These are phyloP conservation scores for Dendrophyllia cribrosa DNA, from an alignment of 64 coral and sea anemone species.

Conservation along the genomic window DNA sequence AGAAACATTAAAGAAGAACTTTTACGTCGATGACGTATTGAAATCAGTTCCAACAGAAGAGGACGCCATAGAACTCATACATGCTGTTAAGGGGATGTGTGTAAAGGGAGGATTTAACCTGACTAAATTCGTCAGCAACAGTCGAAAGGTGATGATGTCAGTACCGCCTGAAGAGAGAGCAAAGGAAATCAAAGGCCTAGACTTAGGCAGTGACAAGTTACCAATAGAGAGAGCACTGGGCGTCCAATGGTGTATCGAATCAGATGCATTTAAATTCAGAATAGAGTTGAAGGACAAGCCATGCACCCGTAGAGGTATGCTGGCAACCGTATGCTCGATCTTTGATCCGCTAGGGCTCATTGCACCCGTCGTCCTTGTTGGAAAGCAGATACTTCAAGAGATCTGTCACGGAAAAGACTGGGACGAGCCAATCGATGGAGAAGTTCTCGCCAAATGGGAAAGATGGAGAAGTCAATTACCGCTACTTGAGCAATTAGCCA, in stretches of 20 bases:
- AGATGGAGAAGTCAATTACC: slow-evolving; percentile 44
- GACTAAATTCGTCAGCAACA: slow-evolving; percentile 61
- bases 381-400: too few species aligned
- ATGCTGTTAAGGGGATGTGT: slow-evolving; percentile 43
- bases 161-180: slow-evolving; percentile 30
- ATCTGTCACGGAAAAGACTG: background rate
- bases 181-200: slow-evolving; percentile 49
- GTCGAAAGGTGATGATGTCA: slow-evolving; percentile 36
- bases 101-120: slow-evolving; percentile 41
- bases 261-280: slow-evolving; percentile 47
- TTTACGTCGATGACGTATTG: slow-evolving; percentile 45
- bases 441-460: slow-evolving; percentile 46
- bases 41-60: slow-evolving; percentile 38
- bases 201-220: slow-evolving; percentile 48
- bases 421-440: slow-evolving; percentile 39
- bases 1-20: slow-evolving; percentile 30
- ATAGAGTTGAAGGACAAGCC: slow-evolving; percentile 57
- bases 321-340: slow-evolving; percentile 6
- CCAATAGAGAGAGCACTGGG: slow-evolving; percentile 36
- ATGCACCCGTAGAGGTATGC: slow-evolving; percentile 36
- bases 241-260: slow-evolving; percentile 59
- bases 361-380: too few species aligned
- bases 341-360: too few species aligned
- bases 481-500: background rate
- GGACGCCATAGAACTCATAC: slow-evolving; percentile 40